Base-by-base conservation (phyloP, 2,113 vertebrate species). In the Myotis davidii region DNA sequence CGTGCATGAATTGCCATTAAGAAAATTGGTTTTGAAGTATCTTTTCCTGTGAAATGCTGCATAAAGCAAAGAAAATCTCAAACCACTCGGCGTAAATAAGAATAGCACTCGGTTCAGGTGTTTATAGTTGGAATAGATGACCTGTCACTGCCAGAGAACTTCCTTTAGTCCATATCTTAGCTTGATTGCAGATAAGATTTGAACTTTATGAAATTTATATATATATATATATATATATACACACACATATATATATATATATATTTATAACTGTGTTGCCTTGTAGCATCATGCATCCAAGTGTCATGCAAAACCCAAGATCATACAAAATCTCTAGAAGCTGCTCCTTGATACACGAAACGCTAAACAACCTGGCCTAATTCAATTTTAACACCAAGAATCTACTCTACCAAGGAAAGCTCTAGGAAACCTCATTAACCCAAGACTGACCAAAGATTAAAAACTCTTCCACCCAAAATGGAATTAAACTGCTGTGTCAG, bases 11-110 rank as follows among this genome's bases (percentile, higher is more conserved):
- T 18, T 88, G 10, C 27, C 76, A 50, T 52, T 13, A 90, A 91
- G 90, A 90, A 97, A 97, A 94, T 10, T 65, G 37, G 21, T 77
- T 96, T 94, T 79, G 69, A 94, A 85, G 34, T 90, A 59, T 37
- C 1, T 82, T 59, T 73, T 54, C 14, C 50, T 45, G 52, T 34
- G 10, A 92, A 88, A 96, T 9, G 2, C 32, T 76, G 52, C 48
- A 65, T 12, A 27, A 78, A 73, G 27, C 12, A 94, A 83, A 56
- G 39, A 72, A 81, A 96, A 70, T 23, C 10, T 61, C 0, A 2
- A 8, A 50, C 13, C 25, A 59, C 42, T 4, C 21, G 32, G 37
- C 12, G 67, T 70, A 56, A 95, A 74, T 23, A 37, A 25, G 1
- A n/a, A 20, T 64, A 83, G 45, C 37, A 23, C 39, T 1, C 9